Conservation (phyloP, 2,113 vertebrate genomes). For the Clarias gariepinus region DNA sequence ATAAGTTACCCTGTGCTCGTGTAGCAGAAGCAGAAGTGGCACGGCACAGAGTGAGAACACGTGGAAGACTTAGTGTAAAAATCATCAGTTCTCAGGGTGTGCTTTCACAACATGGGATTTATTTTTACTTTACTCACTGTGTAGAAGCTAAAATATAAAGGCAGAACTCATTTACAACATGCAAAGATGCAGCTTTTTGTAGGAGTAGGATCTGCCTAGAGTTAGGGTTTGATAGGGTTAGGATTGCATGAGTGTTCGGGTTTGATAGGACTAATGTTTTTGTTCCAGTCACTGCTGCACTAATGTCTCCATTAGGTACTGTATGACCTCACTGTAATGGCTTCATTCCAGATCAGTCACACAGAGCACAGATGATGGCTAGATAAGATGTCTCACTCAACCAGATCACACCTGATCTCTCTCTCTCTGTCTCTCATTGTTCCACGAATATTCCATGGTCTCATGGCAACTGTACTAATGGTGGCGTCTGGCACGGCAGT, state of each 20-base stretch:
- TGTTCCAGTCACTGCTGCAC: not conserved
- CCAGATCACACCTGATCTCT: not conserved
- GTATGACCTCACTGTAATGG: not conserved
- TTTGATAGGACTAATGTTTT: not conserved
- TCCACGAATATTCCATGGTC: conserved; percentile 45
- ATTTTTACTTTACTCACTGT: not conserved
- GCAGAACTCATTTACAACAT: not conserved
- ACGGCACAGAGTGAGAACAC: not conserved
- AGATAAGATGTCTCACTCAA: not conserved
- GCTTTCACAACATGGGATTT: not conserved
- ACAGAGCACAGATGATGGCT: not conserved
- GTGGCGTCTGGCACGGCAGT: not conserved
- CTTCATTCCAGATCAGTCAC: not conserved
- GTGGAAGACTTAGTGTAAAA: not conserved
- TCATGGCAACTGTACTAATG: conserved; percentile 48
- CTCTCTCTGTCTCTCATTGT: conserved; percentile 38
- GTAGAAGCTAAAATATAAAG: not conserved
- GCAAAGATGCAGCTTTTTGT: not conserved
- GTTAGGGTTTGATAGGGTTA: not conserved
- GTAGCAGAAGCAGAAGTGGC: conserved; percentile 5
- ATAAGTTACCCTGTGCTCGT: conserved; percentile 37
- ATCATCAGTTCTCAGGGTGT: not conserved
- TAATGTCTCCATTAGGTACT: not conserved
- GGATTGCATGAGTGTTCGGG: not conserved
- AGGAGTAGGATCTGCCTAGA: no score